Evolutionary conservation across 2,113 vertebrate genomes (phyloP).

Genomic region (Heterochromis multidens): DNA sequence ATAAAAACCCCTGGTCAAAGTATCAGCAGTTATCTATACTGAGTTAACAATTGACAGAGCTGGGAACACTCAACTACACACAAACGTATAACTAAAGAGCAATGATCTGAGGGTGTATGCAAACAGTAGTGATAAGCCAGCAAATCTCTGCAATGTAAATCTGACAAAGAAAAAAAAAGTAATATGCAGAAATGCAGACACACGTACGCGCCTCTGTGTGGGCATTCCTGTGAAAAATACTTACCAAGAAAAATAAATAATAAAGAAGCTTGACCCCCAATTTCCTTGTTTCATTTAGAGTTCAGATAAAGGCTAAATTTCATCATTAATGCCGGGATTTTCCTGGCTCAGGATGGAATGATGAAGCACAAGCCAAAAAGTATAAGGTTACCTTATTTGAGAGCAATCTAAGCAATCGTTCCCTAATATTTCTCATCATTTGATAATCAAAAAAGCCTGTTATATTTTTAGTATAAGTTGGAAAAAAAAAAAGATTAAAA

Average conservation of each 20-base stretch:
- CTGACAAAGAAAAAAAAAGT: neutral
- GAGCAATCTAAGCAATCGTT: neutral
- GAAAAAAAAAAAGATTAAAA: neutral
- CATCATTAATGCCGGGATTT: neutral
- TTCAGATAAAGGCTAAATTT: neutral
- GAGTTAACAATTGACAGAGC: constrained; percentile 65
- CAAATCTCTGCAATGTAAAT: constrained; percentile 4
- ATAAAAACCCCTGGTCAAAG: constrained; percentile 64
- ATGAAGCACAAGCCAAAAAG: neutral
- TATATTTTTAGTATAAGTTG: neutral
- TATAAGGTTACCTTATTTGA: neutral
- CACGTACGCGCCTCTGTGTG: neutral
- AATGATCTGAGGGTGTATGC: constrained; percentile 34
- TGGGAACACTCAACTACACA: constrained; percentile 16
- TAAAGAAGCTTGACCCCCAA: neutral
- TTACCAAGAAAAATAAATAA: neutral
- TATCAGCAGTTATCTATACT: constrained; percentile 59
- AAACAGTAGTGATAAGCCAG: constrained; percentile 40
- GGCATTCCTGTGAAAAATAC: neutral
- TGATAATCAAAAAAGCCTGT: neutral
- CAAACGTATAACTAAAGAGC: constrained; percentile 12
- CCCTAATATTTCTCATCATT: neutral
- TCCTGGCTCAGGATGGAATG: neutral
- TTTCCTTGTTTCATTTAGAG: neutral
- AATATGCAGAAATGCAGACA: neutral